A percentile compares a stretch with the other conserved stretches of the same genome.
These are phyloP conservation scores for Eurytoma californica DNA, from an alignment of 2,888 invertebrate genomes.

Conservation along the genomic window DNA sequence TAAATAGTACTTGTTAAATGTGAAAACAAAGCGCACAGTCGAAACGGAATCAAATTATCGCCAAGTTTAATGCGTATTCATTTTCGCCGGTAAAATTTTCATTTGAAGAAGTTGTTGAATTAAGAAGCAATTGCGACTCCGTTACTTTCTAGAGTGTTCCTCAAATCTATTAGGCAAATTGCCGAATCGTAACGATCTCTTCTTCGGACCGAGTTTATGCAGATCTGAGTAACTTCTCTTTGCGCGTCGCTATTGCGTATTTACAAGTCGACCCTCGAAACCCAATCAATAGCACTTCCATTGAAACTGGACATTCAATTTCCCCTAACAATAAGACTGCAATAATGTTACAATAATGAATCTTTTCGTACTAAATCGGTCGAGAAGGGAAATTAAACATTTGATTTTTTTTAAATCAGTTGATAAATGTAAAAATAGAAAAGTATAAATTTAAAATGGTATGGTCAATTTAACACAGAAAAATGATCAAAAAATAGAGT, in stretches of 20 bases:
- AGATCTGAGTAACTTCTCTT: constrained; percentile 43
- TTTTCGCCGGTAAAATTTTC: constrained; percentile 1
- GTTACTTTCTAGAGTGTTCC: constrained; percentile 24
- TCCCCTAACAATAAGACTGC: background rate
- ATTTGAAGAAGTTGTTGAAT: constrained; percentile 41
- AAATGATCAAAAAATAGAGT: too few relatives aligned
- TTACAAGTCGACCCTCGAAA: constrained; percentile 1
- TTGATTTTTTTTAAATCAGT: too few relatives aligned
- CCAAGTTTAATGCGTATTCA: constrained; percentile 21
- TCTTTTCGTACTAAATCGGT: too few relatives aligned
- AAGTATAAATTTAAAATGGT: too few relatives aligned
- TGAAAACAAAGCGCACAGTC: background rate
- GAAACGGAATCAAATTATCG: constrained; percentile 24
- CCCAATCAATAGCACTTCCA: constrained; percentile 24
- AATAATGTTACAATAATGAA: background rate
- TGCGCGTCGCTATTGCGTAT: constrained; percentile 26
- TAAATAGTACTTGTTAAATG: too few relatives aligned
- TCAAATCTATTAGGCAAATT: constrained; percentile 50
- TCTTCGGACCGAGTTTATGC: constrained; percentile 36
- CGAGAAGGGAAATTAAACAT: too few relatives aligned
- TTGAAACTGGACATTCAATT: constrained; percentile 10
- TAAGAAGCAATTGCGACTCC: constrained; percentile 47
- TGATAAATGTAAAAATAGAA: too few relatives aligned
- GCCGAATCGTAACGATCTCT: constrained; percentile 47
- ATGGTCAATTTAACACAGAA: too few relatives aligned